These are phyloP conservation scores for Charina bottae DNA, from an alignment of 2,113 vertebrate genomes.

Conservation along the genomic window DNA sequence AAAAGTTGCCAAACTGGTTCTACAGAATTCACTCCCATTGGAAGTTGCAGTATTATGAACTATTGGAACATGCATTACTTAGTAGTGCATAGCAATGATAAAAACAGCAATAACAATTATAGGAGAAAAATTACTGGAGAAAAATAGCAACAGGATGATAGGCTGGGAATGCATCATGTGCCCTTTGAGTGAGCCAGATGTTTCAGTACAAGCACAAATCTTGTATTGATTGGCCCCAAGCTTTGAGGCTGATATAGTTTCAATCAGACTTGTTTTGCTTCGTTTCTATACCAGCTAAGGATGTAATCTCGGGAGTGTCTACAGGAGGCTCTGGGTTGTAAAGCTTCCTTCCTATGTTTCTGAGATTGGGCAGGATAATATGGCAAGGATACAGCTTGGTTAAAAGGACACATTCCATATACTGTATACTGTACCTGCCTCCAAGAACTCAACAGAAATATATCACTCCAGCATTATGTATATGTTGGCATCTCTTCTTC, in stretches of 20 bases:
- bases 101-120: too few relatives aligned
- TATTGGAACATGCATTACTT: too few relatives aligned
- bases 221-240: too few relatives aligned
- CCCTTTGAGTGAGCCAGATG: too few relatives aligned
- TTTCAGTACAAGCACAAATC: too few relatives aligned
- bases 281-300: not conserved
- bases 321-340: not conserved
- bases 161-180: too few relatives aligned
- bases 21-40: too few relatives aligned
- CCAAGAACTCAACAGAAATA: slow-evolving; percentile 55
- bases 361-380: not conserved
- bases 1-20: too few relatives aligned
- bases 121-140: too few relatives aligned
- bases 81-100: too few relatives aligned
- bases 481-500: not conserved
- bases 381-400: not conserved
- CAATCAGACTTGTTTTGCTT: not conserved
- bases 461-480: slow-evolving; percentile 44
- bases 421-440: slow-evolving; percentile 17
- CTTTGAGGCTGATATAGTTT: not conserved
- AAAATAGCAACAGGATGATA: too few relatives aligned
- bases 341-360: not conserved
- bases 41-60: too few relatives aligned
- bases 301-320: not conserved
- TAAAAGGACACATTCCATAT: slow-evolving; percentile 26